Percentiles rank a stretch among this genome's conserved stretches.
These are phyloP conservation scores for Bhutanitis thaidina DNA, from an alignment of 2,888 invertebrate genomes.

Conservation along the genomic window DNA sequence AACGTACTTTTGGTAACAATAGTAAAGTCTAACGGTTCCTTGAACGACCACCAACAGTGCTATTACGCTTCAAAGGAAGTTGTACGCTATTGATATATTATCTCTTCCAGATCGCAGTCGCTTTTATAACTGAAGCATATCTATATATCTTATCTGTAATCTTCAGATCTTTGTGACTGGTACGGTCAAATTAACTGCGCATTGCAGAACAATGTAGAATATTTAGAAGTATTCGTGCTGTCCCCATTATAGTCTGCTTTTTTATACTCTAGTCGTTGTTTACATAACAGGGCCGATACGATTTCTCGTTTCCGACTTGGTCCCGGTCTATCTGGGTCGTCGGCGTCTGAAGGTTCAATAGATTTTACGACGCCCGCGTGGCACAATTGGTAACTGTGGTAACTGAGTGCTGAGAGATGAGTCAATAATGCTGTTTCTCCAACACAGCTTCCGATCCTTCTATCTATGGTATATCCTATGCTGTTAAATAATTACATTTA, in stretches of 20 bases:
- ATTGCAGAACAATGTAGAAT: constrained; percentile 37
- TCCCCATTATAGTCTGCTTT: constrained; percentile 37
- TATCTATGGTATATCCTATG: too few relatives aligned
- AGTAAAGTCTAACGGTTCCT: too few relatives aligned
- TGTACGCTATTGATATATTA: too few relatives aligned
- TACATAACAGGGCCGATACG: constrained; percentile 41
- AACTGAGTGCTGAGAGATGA: too few relatives aligned
- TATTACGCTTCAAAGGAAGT: too few relatives aligned
- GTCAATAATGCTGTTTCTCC: too few relatives aligned
- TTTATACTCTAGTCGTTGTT: constrained; percentile 44
- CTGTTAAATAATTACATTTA: too few relatives aligned
- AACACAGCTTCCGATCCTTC: too few relatives aligned
- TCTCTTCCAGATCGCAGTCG: background rate
- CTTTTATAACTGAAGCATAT: constrained; percentile 29
- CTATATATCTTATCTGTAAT: constrained; percentile 23
- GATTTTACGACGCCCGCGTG: too few relatives aligned
- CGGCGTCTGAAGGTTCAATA: constrained; percentile 21
- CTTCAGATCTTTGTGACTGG: constrained; percentile 39
- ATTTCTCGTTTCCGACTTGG: constrained; percentile 40
- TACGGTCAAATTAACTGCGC: constrained; percentile 50
- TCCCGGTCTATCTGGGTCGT: constrained; percentile 41
- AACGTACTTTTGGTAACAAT: too few relatives aligned
- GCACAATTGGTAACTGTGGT: too few relatives aligned
- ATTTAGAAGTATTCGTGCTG: constrained; percentile 36
- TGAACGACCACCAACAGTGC: too few relatives aligned